These are phyloP conservation scores for Myrmecobius fasciatus DNA, from an alignment of 2,113 vertebrate genomes.

Conservation along the genomic window DNA sequence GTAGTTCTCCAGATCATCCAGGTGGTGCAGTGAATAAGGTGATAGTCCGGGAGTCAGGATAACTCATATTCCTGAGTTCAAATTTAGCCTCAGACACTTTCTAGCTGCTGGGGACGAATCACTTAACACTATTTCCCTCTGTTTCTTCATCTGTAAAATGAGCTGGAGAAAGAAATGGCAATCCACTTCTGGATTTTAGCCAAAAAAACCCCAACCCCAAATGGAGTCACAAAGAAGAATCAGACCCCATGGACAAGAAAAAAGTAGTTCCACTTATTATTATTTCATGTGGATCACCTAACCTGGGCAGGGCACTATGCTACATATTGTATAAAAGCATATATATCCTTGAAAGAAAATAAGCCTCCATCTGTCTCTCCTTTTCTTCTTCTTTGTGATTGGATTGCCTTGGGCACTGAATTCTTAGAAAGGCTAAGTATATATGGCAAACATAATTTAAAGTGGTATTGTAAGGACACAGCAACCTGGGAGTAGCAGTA, in stretches of 20 bases:
- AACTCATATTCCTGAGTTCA: neutral
- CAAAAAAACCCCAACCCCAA: neutral
- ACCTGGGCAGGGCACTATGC: neutral
- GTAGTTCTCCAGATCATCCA: neutral
- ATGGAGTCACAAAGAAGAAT: neutral
- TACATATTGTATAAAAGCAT: neutral
- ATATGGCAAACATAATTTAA: neutral
- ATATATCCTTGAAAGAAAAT: neutral
- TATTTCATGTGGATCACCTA: neutral
- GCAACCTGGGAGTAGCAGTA: neutral
- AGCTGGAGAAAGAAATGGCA: neutral
- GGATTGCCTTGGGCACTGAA: neutral
- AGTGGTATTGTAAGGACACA: neutral
- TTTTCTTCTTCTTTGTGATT: neutral
- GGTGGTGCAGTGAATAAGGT: neutral
- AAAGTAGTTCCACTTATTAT: neutral
- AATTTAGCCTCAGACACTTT: neutral
- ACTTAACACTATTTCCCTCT: neutral
- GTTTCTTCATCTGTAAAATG: neutral
- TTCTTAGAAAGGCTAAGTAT: neutral
- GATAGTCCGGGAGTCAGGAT: neutral
- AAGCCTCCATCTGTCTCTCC: neutral
- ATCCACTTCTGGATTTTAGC: neutral
- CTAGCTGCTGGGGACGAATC: too few relatives aligned
- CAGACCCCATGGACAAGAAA: neutral